Conservation (phyloP, 2,797 vertebrate species). For the Petrocephalus sullivani region DNA sequence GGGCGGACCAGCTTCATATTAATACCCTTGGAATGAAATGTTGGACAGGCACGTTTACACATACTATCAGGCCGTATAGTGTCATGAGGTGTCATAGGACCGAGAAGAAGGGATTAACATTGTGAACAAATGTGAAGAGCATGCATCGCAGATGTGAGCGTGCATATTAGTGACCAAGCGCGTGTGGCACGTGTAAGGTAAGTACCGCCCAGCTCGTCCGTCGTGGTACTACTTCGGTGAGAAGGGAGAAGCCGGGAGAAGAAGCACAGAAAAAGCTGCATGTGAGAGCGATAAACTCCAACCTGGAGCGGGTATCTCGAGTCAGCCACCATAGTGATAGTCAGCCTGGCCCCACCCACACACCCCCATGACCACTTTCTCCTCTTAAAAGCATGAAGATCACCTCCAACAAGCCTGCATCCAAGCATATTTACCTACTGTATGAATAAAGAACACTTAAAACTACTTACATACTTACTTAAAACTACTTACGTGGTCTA, state of each 20-base stretch:
- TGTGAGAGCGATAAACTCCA: not conserved
- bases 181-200: not conserved
- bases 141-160: not conserved
- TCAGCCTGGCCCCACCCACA: not conserved
- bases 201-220: not conserved
- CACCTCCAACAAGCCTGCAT: not conserved
- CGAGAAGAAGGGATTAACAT: not conserved
- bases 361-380: not conserved
- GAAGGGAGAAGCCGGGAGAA: not conserved
- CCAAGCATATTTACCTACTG: not conserved
- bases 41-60: not conserved
- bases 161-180: not conserved
- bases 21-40: not conserved
- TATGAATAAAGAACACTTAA: not conserved
- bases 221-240: not conserved
- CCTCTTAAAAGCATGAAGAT: not conserved
- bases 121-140: not conserved
- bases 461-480: not conserved
- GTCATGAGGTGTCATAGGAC: too few species aligned
- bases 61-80: not conserved
- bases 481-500: not conserved
- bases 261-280: not conserved
- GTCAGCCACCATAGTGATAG: not conserved
- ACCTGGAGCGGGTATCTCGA: not conserved
- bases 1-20: not conserved